Evolutionary conservation across 37 sponge, comb jelly and placozoan genomes (phyloP), one percentile per base, ranked within the genome.

Genomic region (Halichondria panicea): DNA sequence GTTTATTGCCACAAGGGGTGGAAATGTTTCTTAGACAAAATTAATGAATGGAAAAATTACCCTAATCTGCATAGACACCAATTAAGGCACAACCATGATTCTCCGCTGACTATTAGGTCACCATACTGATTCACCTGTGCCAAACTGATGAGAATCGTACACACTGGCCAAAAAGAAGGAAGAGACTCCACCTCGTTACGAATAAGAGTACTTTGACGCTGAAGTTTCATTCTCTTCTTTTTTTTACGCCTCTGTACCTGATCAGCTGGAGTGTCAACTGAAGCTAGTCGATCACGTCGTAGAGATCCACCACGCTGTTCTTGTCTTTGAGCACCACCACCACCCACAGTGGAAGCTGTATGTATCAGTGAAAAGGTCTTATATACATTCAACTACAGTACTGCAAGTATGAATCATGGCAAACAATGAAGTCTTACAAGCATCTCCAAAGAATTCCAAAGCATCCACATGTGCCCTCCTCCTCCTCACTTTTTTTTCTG

Each of bases 151-250:
- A 88, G 72, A 18, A 91, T 37, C 32, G 88, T 93, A 81, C 91
- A 97, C 57, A 85, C 67, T 12, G 98, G 98, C 67, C 68, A 85
- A 79, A 97, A 97, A 52, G 93, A 78, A 1, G 96, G 96, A 32
- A 96, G 87, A 36, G 93, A 91, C 61, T 89, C 87, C 64, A 91
- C 83, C 56, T 91, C 67, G 7, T 65, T 55, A 4, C 84, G 78
- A 2, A 91, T 75, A 18, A 83, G 45, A 0, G 87, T 83, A 72
- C 79, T 83, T 79, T 91, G 92, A 4, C 92, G 67, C 44, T 82
- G 63, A n/a, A 91, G 84, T 37, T 91, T 91, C 27, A 78, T 87
- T 37, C 37, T 56, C 84, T 68, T 75, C 40, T 75, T 56, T 69
- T 59, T 75, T 24, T 66, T 43, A 11, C 44, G 27, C 28, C 32